Evolutionary conservation across 2,888 invertebrate genomes (phyloP).

Genomic region (Eupithecia subumbrata): DNA sequence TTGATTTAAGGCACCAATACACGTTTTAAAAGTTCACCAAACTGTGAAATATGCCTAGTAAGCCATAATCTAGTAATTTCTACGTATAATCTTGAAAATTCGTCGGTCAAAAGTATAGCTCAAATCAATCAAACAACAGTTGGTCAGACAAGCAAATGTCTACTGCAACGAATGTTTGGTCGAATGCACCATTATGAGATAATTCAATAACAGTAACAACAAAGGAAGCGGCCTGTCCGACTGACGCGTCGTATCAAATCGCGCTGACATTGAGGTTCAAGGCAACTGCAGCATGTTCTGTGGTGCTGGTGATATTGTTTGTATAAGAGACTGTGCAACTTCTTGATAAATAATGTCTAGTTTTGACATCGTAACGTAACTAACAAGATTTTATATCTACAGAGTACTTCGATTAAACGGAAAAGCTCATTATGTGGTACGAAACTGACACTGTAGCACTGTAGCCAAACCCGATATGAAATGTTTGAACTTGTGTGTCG

Average conservation of each 20-base stretch:
- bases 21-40: background rate
- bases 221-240: constrained; percentile 76
- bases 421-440: background rate
- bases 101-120: background rate
- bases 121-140: constrained; percentile 13
- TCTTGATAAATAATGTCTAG: background rate
- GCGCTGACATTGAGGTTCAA: constrained; percentile 75
- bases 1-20: background rate
- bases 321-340: background rate
- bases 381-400: background rate
- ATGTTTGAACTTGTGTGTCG: no score
- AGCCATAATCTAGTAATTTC: background rate
- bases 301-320: constrained; percentile 67
- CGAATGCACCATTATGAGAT: constrained; percentile 63
- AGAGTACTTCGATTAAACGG: background rate
- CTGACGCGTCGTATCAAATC: constrained; percentile 79
- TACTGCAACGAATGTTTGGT: constrained; percentile 37
- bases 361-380: background rate
- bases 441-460: no score
- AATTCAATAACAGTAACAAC: constrained; percentile 72
- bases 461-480: no score
- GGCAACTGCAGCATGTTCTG: constrained; percentile 19
- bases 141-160: constrained; percentile 10
- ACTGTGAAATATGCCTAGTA: background rate
- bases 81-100: background rate